These are phyloP conservation scores for Parotia lawesii DNA, from an alignment of 2,113 vertebrate genomes.

Conservation along the genomic window DNA sequence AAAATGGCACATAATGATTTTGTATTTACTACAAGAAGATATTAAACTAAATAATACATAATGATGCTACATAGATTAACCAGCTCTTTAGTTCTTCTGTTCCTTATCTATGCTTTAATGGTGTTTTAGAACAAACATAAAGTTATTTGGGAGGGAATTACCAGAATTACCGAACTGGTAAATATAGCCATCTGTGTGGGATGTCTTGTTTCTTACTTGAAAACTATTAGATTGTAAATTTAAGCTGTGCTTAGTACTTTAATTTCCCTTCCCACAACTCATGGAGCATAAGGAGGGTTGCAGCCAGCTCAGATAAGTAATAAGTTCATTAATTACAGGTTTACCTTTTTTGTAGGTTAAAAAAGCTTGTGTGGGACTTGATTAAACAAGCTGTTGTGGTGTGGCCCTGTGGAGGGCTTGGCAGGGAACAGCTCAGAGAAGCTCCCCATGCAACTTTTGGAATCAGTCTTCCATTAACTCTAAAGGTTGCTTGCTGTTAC, in stretches of 20 bases:
- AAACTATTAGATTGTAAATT: conserved; percentile 45
- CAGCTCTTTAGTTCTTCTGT: conserved; percentile 55
- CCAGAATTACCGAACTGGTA: conserved; percentile 24
- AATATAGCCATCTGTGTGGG: conserved; percentile 33
- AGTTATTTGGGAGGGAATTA: conserved; percentile 61
- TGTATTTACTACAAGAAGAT: conserved; percentile 64
- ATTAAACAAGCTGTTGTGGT: not conserved
- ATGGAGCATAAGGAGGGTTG: not conserved
- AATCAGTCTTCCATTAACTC: not conserved
- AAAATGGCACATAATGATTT: conserved; percentile 56
- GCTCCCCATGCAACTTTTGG: not conserved
- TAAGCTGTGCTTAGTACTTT: conserved; percentile 1
- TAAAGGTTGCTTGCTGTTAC: not conserved
- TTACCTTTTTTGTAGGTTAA: not conserved
- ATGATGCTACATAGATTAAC: conserved; percentile 27
- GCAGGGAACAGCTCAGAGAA: not conserved
- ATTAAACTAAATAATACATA: conserved; percentile 64
- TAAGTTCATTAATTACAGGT: conserved; percentile 33
- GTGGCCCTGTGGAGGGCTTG: not conserved
- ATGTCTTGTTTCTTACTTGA: conserved; percentile 28
- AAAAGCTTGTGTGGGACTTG: not conserved
- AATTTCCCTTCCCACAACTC: conserved; percentile 8
- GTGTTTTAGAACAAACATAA: conserved; percentile 57
- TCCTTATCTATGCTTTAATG: conserved; percentile 43
- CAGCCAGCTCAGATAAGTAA: conserved; percentile 11